phyloP scores from a whole-genome alignment of 1,140 invertebrate species.

The Bilobella aurantiaca region DNA sequence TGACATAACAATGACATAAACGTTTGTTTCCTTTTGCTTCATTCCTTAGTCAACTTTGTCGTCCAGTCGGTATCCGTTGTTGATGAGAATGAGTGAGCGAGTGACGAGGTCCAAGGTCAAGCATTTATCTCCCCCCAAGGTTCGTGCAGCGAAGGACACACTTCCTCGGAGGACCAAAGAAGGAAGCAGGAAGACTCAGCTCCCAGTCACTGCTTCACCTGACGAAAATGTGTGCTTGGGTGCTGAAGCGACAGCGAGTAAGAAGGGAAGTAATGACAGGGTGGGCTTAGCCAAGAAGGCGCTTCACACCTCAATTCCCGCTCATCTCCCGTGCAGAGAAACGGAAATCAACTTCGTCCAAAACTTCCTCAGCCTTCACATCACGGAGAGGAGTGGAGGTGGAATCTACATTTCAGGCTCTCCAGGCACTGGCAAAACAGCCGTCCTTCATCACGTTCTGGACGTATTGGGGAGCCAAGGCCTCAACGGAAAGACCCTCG shows the following conservation, averaged over 20 bases:
- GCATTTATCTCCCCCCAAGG: neutral
- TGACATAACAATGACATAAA: neutral
- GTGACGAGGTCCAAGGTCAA: neutral
- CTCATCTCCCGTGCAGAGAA: conserved; percentile 63
- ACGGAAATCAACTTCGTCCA: conserved; percentile 58
- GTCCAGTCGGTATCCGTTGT: neutral
- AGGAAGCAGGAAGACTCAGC: neutral
- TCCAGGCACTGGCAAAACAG: conserved; percentile 93
- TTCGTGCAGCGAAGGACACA: neutral
- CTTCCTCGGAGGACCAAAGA: neutral
- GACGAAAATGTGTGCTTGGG: neutral
- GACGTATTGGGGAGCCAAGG: no score
- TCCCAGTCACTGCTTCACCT: neutral
- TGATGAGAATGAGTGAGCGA: neutral
- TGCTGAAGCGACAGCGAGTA: no score
- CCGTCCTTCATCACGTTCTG: conserved; percentile 64
- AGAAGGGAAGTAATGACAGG: neutral
- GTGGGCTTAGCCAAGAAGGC: conserved; percentile 40
- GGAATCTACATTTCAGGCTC: conserved; percentile 89
- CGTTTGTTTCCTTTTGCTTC: neutral
- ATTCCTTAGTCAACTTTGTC: neutral
- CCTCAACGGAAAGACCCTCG: neutral
- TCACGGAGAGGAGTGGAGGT: conserved; percentile 56
- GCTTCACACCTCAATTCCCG: conserved; percentile 58
- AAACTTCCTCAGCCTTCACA: conserved; percentile 55